Base-by-base conservation (phyloP, 1,140 invertebrate species). In the Drosophila lini region DNA sequence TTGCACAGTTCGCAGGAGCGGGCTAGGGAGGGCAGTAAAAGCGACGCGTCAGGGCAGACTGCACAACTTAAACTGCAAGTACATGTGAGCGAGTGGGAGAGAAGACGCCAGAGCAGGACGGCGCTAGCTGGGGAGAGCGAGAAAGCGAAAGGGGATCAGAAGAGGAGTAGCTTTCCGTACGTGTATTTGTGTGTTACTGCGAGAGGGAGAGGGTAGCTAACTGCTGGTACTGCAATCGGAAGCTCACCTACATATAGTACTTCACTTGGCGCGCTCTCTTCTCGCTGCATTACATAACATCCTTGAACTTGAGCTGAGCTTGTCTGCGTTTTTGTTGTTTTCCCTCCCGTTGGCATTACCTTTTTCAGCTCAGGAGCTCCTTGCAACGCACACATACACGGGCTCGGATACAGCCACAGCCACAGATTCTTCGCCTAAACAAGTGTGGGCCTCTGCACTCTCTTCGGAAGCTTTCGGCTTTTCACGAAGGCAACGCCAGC, bases 281-380 rank as follows among this genome's bases (percentile, higher is more conserved):
- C 70, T 56, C 53, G 62, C 47, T 78, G 68, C 81, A 85, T 91
- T 91, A 76, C 90, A 91, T 91, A 91, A 91, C 84, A 91, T 90
- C 86, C 90, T 91, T 91, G 90, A 91, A 91, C 90, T 91, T 91
- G 81, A 91, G 81, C 80, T 71, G 47, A 71, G 75, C 80, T 80
- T 78, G 76, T 77, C 63, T 74, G 65, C 59, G 64, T 65, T 74
- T 63, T 68, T 80, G 47, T 53, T 31, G 25, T 50, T 50, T 11
- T 50, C 19, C 61, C 61, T 45, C 45, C 57, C 38, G 25, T 40
- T 48, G 68, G 34, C 45, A 45, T 55, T 55, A 55, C 58, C 50
- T 28, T 63, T 77, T 68, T 69, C 61, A 69, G 67, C 60, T n/a
- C 60, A 16, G 36, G 58, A 40, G 44, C 61, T 64, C 63, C 61